Base-by-base conservation (phyloP, 2,888 invertebrate genomes). In the Dryobota labecula region DNA sequence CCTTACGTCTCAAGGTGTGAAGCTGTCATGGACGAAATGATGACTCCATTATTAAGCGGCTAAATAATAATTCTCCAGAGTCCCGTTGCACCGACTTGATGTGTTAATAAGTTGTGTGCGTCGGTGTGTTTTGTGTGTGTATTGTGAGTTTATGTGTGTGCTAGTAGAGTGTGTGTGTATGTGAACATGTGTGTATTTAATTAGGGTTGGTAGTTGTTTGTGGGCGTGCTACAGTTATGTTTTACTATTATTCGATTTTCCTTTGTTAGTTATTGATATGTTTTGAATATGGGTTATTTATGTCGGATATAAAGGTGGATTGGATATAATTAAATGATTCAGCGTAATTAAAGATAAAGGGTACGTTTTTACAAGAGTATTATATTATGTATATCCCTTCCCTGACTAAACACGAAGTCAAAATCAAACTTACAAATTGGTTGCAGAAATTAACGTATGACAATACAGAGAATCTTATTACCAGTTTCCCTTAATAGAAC, bases 41-140 rank as follows among this genome's bases (percentile, higher is more conserved):
- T 94, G 94, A 92, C 94, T 95, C 94, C 94, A 95, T 95, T 95
- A 95, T 95, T 94, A 95, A 86, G 90, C 93, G 92, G 87, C 92
- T 92, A 94, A 94, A 93, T 94, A 94, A 94, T 93, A 93, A 94
- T 90, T 89, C 89, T 87, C 83, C 82, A 75, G 84, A 88, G 90
- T 91, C 89, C 93, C 92, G 92, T 91, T 92, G 91, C 78, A 86
- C 76, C 78, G 77, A 79, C 84, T 87, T 90, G 91, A 92, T 91
- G 91, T 90, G 91, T 91, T 93, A 92, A 92, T 92, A 92, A 91
- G 90, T 92, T 90, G 80, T 87, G 87, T 85, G 78, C 76, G 87
- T 87, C 70, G 76, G 89, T 82, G 88, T 91, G 88, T 90, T 89
- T 88, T 73, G 78, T 78, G 38, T 78, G 77, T 78, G 73, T 71